Conservation (phyloP, 2,888 invertebrate genomes). For the Theretra japonica region DNA sequence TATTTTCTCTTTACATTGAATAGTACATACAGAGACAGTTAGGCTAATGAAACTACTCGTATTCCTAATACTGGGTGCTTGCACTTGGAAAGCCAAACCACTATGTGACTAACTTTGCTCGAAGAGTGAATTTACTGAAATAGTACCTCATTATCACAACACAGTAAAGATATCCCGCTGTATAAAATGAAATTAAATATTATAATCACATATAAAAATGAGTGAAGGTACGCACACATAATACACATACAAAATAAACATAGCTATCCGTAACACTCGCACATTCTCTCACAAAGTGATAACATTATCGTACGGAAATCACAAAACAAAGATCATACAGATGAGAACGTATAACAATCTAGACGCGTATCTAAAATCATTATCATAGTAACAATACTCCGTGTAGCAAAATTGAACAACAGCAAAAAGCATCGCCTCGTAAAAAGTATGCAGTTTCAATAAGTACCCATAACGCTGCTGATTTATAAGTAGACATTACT, state of each 20-base stretch:
- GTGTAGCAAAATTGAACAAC: conserved; percentile 57
- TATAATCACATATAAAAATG: conserved; percentile 28
- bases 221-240: conserved; percentile 24
- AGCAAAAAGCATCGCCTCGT: conserved; percentile 55
- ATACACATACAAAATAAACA: conserved; percentile 24
- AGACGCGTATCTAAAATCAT: conserved; percentile 55
- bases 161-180: conserved; percentile 17
- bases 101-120: conserved; percentile 11
- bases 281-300: conserved; percentile 18
- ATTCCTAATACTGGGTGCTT: conserved; percentile 4
- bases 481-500: conserved; percentile 65
- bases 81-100: conserved; percentile 11
- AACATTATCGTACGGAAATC: conserved; percentile 18
- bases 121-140: conserved; percentile 4
- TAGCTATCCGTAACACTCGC: conserved; percentile 22
- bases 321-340: conserved; percentile 33
- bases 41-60: conserved; percentile 20
- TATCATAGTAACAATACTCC: conserved; percentile 57
- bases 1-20: conserved; percentile 11
- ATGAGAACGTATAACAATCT: conserved; percentile 46
- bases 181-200: conserved; percentile 27
- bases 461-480: conserved; percentile 65
- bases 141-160: conserved; percentile 27
- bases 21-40: conserved; percentile 11
- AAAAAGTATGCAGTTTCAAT: conserved; percentile 61